A percentile compares a stretch with the other conserved stretches of the same genome.
Evolutionary conservation across 2,113 vertebrate species (phyloP).

Genomic region (Aspiorhynchus laticeps): DNA sequence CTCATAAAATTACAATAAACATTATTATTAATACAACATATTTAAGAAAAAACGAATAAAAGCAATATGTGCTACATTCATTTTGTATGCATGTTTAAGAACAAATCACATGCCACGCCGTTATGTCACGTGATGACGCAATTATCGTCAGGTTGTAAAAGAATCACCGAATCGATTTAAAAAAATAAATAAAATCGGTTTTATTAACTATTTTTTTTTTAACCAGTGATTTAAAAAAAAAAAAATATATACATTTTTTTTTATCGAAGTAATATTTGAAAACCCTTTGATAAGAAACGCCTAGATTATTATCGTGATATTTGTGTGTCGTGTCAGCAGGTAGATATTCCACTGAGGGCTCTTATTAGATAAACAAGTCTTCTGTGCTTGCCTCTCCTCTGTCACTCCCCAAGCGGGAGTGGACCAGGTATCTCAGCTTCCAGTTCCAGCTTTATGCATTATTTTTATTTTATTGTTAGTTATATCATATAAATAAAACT

Average conservation of each 20-base stretch:
- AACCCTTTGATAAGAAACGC: background rate
- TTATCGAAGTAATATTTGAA: background rate
- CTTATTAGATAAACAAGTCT: conserved; percentile 35
- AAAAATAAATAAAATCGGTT: too few species aligned
- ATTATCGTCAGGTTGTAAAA: background rate
- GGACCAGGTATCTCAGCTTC: background rate
- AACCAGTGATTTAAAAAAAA: too few species aligned
- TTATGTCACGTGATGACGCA: background rate
- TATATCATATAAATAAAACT: background rate
- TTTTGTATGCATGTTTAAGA: background rate
- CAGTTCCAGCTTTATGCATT: background rate
- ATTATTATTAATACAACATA: background rate
- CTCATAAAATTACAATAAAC: background rate
- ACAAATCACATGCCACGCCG: background rate
- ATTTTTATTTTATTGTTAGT: background rate
- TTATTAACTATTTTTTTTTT: background rate
- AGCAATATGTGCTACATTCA: background rate
- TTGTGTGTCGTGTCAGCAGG: conserved; percentile 1
- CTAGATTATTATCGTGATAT: background rate
- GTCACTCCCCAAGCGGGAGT: conserved; percentile 27
- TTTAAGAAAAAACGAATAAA: background rate
- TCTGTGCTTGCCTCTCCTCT: background rate
- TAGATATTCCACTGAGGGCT: conserved; percentile 4
- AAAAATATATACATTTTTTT: too few species aligned
- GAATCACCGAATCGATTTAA: background rate